These are phyloP conservation scores for Trachymyrmex cornetzi DNA, from an alignment of 1,140 invertebrate species.

Conservation along the genomic window DNA sequence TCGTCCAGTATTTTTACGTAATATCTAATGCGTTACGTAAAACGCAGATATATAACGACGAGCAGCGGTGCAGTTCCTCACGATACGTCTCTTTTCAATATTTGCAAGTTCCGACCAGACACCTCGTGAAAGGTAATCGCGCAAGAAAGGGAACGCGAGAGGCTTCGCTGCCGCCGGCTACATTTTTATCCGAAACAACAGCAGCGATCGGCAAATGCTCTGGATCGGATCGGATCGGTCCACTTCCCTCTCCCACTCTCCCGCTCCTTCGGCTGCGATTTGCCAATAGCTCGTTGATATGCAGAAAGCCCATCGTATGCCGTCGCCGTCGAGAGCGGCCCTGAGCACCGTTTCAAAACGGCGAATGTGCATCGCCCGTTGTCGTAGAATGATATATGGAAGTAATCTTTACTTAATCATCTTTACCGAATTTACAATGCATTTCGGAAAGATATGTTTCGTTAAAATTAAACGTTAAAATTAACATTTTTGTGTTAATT, in stretches of 20 bases:
- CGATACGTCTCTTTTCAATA: constrained; percentile 46
- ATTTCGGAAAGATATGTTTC: too few species aligned
- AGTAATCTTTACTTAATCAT: not conserved
- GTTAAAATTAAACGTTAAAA: too few species aligned
- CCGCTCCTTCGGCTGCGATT: constrained; percentile 59
- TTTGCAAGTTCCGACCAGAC: constrained; percentile 30
- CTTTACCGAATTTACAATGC: too few species aligned
- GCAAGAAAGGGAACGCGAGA: constrained; percentile 63
- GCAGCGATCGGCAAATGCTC: constrained; percentile 39
- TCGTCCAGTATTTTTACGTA: constrained; percentile 11
- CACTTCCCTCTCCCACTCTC: constrained; percentile 24
- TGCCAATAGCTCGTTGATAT: constrained; percentile 77
- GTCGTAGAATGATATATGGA: constrained; percentile 69
- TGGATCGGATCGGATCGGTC: constrained; percentile 49
- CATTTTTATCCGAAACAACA: constrained; percentile 69
- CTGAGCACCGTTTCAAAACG: constrained; percentile 70
- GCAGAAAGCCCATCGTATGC: constrained; percentile 70
- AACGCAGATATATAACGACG: not conserved
- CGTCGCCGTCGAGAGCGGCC: constrained; percentile 2
- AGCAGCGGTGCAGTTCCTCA: not conserved
- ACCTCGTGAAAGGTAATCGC: constrained; percentile 70
- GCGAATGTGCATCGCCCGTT: constrained; percentile 54
- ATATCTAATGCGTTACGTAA: constrained; percentile 41
- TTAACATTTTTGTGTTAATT: too few species aligned
- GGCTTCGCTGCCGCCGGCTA: constrained; percentile 49